Conservation (phyloP, 2,888 invertebrate species). For the Sminthurides aquaticus region DNA sequence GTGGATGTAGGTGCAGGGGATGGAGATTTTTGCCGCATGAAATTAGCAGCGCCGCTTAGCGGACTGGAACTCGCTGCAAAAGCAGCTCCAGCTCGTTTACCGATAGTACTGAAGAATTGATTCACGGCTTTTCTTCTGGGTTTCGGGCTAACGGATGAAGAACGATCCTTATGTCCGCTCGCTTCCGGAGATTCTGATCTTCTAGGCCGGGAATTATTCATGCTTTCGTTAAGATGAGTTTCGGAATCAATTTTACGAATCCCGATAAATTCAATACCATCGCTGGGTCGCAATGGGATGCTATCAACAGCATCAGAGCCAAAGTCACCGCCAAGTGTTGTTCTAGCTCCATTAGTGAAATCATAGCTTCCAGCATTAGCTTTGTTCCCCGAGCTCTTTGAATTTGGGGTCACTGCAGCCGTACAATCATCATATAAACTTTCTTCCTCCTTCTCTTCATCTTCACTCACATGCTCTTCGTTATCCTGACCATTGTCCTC, state of each 20-base stretch:
- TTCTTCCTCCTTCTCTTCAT: conserved; percentile 32
- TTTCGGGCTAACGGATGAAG: conserved; percentile 40
- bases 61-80: conserved; percentile 30
- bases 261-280: conserved; percentile 43
- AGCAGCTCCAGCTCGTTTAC: conserved; percentile 43
- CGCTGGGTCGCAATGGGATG: conserved; percentile 30
- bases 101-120: conserved; percentile 43
- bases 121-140: conserved; percentile 38
- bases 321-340: conserved; percentile 17
- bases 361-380: conserved; percentile 35
- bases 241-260: conserved; percentile 43
- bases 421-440: conserved; percentile 42
- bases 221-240: conserved; percentile 37
- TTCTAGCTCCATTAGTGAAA: conserved; percentile 33
- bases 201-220: conserved; percentile 15
- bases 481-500: neutral
- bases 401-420: conserved; percentile 1
- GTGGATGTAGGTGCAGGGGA: conserved; percentile 4
- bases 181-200: conserved; percentile 14
- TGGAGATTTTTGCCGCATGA: conserved; percentile 23
- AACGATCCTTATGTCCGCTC: conserved; percentile 28
- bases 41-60: conserved; percentile 22
- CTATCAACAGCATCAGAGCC: conserved; percentile 30
- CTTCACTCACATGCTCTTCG: neutral
- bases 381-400: conserved; percentile 11